Evolutionary conservation across 2,113 vertebrate genomes (phyloP).

Genomic region (Hiodon tergisus): DNA sequence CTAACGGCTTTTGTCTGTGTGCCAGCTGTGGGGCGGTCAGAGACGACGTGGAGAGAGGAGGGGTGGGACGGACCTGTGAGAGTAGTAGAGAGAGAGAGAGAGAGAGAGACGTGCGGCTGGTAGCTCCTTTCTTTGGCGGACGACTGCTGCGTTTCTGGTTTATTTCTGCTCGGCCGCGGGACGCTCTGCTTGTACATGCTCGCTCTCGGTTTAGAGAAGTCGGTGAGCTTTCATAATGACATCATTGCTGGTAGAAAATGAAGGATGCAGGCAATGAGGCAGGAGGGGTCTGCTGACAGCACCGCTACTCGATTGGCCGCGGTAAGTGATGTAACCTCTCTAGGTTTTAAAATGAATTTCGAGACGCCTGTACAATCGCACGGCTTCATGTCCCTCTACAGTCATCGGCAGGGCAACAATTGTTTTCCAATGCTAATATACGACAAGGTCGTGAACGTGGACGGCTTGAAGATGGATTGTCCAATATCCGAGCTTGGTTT

Average conservation of each 20-base stretch:
- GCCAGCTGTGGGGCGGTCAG: conserved; percentile 73
- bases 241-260: conserved; percentile 68
- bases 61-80: conserved; percentile 41
- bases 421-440: conserved; percentile 61
- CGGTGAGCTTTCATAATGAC: conserved; percentile 49
- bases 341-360: conserved; percentile 79
- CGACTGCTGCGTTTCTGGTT: too few species aligned
- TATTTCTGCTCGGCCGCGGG: too few species aligned
- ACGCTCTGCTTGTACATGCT: too few species aligned
- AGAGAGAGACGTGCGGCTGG: conserved; percentile 33
- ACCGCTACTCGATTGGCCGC: conserved; percentile 87
- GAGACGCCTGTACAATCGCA: conserved; percentile 70
- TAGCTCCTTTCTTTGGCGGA: conserved; percentile 28
- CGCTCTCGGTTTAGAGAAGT: neutral
- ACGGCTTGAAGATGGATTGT: conserved; percentile 70
- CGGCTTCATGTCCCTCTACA: conserved; percentile 57
- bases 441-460: conserved; percentile 65
- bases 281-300: conserved; percentile 83
- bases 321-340: conserved; percentile 92
- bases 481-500: conserved; percentile 66
- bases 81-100: conserved; percentile 30
- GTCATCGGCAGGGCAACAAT: conserved; percentile 51
- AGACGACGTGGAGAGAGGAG: conserved; percentile 49
- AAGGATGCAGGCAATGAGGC: conserved; percentile 61
- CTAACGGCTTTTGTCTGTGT: conserved; percentile 72